These are phyloP conservation scores for Cercopithecus petaurista DNA, from an alignment of 2,797 vertebrate species.

Conservation along the genomic window DNA sequence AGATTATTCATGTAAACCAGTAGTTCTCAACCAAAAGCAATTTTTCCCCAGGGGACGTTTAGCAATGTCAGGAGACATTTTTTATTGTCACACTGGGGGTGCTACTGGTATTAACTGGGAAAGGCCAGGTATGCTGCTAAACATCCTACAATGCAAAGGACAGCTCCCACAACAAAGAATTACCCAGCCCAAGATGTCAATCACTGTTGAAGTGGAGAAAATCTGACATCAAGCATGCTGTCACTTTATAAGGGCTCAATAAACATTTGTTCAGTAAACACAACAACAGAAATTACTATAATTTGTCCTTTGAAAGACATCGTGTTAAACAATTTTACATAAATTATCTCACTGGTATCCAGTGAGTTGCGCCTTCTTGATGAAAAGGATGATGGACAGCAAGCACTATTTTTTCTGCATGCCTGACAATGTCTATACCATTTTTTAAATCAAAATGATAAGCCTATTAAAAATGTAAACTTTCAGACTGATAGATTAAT, in stretches of 20 bases:
- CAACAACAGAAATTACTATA: neutral
- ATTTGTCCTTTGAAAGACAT: neutral
- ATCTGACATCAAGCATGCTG: neutral
- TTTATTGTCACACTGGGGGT: neutral
- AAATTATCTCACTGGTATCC: neutral
- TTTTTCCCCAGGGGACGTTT: neutral
- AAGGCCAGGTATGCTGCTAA: neutral
- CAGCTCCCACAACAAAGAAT: neutral
- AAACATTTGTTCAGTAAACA: neutral
- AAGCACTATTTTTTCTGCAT: neutral
- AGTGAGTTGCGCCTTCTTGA: neutral
- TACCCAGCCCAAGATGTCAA: neutral
- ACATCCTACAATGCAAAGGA: neutral
- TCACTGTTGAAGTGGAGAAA: neutral
- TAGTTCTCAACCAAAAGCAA: neutral
- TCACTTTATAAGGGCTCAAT: neutral
- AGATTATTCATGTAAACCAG: neutral
- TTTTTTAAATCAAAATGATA: constrained; percentile 10
- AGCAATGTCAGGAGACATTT: neutral
- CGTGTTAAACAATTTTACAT: neutral
- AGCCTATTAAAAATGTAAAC: constrained; percentile 28
- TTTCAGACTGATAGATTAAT: neutral
- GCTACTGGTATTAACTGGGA: neutral
- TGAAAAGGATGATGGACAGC: neutral
- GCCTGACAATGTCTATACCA: neutral